Evolutionary conservation across 2,797 vertebrate genomes (phyloP), one percentile per base, ranked within the genome.

Genomic region (Coilia nasus): DNA sequence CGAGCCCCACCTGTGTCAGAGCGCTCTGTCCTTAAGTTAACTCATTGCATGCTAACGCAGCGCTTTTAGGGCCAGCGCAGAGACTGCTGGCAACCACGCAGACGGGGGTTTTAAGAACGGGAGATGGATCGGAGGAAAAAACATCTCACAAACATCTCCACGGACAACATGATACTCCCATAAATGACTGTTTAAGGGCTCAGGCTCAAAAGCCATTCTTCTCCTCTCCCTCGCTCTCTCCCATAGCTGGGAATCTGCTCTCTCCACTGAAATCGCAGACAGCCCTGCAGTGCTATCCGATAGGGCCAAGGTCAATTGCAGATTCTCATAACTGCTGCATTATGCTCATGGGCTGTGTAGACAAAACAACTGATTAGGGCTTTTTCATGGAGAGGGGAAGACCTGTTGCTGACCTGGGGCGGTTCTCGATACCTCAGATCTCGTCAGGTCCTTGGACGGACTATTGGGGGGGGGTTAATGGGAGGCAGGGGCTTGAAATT

Each of bases 181-280:
- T 78, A 78, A 78, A 78, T 19, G 35, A 44, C 71, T 78, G 19
- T 78, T 78, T 78, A 78, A 78, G 71, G 17, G 17, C 71, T 44
- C 41, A 19, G 64, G 2, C 71, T 78, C 35, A 1, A 44, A 78
- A 41, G 31, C 71, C 71, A 21, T 64, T 25, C 23, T 25, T 64
- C 6, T 54, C 50, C 50, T 54, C 60, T 25, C 60, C 23, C 60
- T n/a, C 2, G 57, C 60, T 25, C 1, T 31, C 35, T 41, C n/a
- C 12, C 67, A 41, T 6, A 10, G 71, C 71, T 31, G 15, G 71
- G 35, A 78, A 35, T 78, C 71, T 71, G 64, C 64, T 71, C 67
- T 78, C 35, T 78, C 71, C 71, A 44, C 11, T 17, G 35, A 0
- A 44, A n/a, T 78, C 6, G 0, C 35, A 78, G 35, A 14, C 31